Evolutionary conservation across 1,140 invertebrate species (phyloP), one percentile per base, ranked within the genome.

Genomic region (Mactra quadrangularis): DNA sequence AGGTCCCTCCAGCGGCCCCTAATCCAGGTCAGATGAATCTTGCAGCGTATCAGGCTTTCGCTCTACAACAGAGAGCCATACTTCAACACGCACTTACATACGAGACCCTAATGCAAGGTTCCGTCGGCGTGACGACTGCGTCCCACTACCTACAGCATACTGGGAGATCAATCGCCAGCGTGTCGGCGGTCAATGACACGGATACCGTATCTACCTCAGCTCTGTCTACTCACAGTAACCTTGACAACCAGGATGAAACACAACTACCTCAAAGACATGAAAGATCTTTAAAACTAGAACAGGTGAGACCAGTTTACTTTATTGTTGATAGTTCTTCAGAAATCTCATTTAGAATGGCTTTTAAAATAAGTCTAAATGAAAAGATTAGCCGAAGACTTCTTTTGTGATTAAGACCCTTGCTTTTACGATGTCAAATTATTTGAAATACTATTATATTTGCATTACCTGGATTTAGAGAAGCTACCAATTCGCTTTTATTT

Each of bases 11-110:
- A 9, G 72, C 78, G 19, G 57, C 60, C 47, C 64, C 64, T 31
- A 82, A 82, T n/a, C 57, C 74, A n/a, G 81, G 83, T 25, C 90
- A 90, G 38, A 89, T 91, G 50, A 91, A 90, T 74, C 79, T 91
- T 33, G 89, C 90, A 11, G 86, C 89, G 0, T 91, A 91, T 81
- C 89, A 91, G 66, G 90, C 90, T 11, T 90, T 91, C 75, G 89
- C 90, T 60, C 86, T 91, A 82, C 89, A 90, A 62, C 90, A 91
- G 83, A 79, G 89, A 62, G 90, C 89, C 1, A 66, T 91, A 57
- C 84, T 91, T 11, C 90, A 91, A 68, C 90, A 90, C 57, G 89
- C 90, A 2, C 74, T 91, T 29, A 90, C 88, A 13, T 91, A 91
- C 74, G 90, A 91, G 81, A 87, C 84, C 33, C 83, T 90, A 41